Conservation (phyloP, 2,888 invertebrate genomes). For the Tipula vernalis region DNA sequence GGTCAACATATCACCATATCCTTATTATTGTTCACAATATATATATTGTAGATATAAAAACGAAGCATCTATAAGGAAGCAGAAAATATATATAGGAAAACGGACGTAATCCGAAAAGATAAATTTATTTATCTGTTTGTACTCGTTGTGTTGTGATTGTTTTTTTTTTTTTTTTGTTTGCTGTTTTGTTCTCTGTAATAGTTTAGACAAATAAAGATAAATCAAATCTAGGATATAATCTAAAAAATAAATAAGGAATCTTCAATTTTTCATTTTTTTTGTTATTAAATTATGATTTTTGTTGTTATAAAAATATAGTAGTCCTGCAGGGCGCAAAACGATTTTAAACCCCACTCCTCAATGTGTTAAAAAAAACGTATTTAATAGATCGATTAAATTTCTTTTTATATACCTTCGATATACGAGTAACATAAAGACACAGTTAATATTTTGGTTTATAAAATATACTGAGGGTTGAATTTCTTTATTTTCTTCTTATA, state of each 20-base stretch:
- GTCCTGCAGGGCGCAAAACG: background rate
- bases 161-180: no score
- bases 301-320: background rate
- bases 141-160: background rate
- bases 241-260: background rate
- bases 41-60: background rate
- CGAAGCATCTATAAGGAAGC: background rate
- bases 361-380: background rate
- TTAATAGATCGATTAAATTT: background rate
- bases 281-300: background rate
- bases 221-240: background rate
- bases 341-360: background rate
- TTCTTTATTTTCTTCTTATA: background rate
- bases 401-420: background rate
- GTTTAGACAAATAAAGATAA: background rate
- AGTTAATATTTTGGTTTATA: background rate
- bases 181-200: background rate
- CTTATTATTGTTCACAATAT: background rate
- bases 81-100: background rate
- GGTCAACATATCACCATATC: slow-evolving; percentile 4
- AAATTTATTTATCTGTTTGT: background rate
- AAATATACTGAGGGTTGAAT: background rate
- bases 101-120: background rate
- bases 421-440: background rate
- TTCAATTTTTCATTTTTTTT: background rate